Percentiles rank a stretch among this genome's conserved stretches.
These are phyloP conservation scores for Salticus scenicus DNA, from an alignment of 2,888 invertebrate species.

Conservation along the genomic window DNA sequence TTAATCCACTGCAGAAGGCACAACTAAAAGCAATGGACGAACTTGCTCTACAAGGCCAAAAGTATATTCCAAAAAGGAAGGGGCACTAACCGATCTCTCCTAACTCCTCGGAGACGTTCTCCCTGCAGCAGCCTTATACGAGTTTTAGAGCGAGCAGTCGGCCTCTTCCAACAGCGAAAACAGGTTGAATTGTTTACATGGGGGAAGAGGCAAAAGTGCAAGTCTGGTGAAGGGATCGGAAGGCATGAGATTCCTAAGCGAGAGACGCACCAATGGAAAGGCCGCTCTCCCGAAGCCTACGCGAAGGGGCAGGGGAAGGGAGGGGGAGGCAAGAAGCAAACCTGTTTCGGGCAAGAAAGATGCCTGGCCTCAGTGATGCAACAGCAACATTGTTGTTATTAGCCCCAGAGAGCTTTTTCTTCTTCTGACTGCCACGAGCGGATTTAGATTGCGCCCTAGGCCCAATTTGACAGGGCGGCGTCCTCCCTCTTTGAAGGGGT, in stretches of 20 bases:
- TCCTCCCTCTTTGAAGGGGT: too few relatives aligned
- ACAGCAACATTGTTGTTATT: not conserved
- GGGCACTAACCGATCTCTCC: conserved; percentile 7
- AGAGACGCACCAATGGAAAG: not conserved
- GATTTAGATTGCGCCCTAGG: too few relatives aligned
- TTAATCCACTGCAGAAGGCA: not conserved
- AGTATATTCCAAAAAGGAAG: not conserved
- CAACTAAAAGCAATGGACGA: not conserved
- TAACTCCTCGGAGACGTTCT: not conserved
- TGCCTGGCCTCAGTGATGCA: not conserved
- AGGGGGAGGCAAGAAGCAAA: too few relatives aligned
- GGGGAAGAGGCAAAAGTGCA: conserved; percentile 5
- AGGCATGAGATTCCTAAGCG: not conserved
- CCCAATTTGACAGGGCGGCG: too few relatives aligned
- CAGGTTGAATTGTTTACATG: not conserved
- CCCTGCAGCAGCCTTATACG: not conserved
- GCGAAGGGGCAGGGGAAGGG: not conserved
- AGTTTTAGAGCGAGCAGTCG: too few relatives aligned
- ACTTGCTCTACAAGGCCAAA: not conserved
- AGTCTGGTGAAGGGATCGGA: not conserved
- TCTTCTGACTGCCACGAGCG: too few relatives aligned
- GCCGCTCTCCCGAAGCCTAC: not conserved
- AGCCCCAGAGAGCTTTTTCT: too few relatives aligned
- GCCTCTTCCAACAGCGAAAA: not conserved
- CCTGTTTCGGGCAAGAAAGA: not conserved